Evolutionary conservation across 2,888 invertebrate species (phyloP), one percentile per base, ranked within the genome.

Genomic region (Esperia sulphurella): DNA sequence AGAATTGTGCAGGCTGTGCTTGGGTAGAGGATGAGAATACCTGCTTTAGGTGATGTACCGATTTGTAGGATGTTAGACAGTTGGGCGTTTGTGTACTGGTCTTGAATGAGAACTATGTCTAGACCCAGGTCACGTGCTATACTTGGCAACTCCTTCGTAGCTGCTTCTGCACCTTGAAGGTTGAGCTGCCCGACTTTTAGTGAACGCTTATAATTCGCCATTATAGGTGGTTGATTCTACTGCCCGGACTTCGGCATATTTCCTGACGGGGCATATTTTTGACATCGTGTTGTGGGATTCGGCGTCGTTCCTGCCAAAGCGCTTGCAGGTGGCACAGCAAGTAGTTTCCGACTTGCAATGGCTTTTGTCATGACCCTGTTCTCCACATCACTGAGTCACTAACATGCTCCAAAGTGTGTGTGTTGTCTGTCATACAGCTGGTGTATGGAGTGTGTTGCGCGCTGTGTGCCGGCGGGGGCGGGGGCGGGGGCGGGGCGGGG

Each of bases 51-150:
- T 7, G 2, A 5, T 1, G 10, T 8, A 5, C 55, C 46, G 12
- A 6, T 1, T 37, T 53, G 52, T 6, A 51, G 14, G 0, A 49
- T 21, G 8, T 29, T 92, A 95, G 8, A 96, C 87, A 64, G 95
- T 95, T 60, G 10, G 65, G 62, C 0, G 69, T 63, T 2, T 65
- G 63, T 10, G 13, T 62, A 62, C 21, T 61, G 64, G 39, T 68
- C 67, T 41, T 66, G 65, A 0, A 65, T 51, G 0, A 68, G 56
- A 0, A 59, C 47, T 1, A 64, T 8, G 7, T 63, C 64, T 0
- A 68, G 33, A 0, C 40, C 41, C 0, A 42, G 13, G 0, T 53
- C 51, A 0, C 10, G 10, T 0, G 61, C 57, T 0, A 65, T 1
- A 0, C 39, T 43, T 0, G 55, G 55, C 0, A 63, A 38, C 45